Evolutionary conservation across 2,113 vertebrate species (phyloP).

Genomic region (Synchiropus splendidus): DNA sequence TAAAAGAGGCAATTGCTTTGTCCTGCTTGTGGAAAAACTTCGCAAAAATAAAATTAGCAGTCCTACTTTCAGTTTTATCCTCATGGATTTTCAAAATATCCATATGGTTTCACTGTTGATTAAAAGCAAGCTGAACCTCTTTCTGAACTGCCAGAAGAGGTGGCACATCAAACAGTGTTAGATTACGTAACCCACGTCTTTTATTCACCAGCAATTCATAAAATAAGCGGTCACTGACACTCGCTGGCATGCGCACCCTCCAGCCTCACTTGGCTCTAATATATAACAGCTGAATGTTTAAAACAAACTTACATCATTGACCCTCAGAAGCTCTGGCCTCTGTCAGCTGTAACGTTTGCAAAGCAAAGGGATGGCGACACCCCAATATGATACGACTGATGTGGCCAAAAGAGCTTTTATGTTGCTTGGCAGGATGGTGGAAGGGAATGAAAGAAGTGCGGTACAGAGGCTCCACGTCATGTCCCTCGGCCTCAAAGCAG

Average conservation of each 20-base stretch:
- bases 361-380: slow-evolving; percentile 19
- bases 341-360: slow-evolving; percentile 22
- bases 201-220: slow-evolving; percentile 38
- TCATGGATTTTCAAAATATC: too few relatives aligned
- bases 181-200: too few relatives aligned
- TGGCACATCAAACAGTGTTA: too few relatives aligned
- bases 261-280: slow-evolving; percentile 46
- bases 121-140: too few relatives aligned
- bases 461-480: slow-evolving; percentile 9
- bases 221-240: slow-evolving; percentile 38
- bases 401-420: slow-evolving; percentile 23
- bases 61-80: too few relatives aligned
- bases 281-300: slow-evolving; percentile 60
- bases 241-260: slow-evolving; percentile 20
- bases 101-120: too few relatives aligned
- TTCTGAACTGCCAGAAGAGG: too few relatives aligned
- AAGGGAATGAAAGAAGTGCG: slow-evolving; percentile 10
- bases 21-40: too few relatives aligned
- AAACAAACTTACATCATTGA: slow-evolving; percentile 49
- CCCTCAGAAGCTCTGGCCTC: slow-evolving; percentile 30
- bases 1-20: too few relatives aligned
- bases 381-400: slow-evolving; percentile 15
- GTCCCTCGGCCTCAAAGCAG: slow-evolving; percentile 8
- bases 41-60: too few relatives aligned
- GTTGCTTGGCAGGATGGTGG: slow-evolving; percentile 9